These are phyloP conservation scores for Rhyacophila evoluta DNA, from an alignment of 2,888 invertebrate genomes.

Conservation along the genomic window DNA sequence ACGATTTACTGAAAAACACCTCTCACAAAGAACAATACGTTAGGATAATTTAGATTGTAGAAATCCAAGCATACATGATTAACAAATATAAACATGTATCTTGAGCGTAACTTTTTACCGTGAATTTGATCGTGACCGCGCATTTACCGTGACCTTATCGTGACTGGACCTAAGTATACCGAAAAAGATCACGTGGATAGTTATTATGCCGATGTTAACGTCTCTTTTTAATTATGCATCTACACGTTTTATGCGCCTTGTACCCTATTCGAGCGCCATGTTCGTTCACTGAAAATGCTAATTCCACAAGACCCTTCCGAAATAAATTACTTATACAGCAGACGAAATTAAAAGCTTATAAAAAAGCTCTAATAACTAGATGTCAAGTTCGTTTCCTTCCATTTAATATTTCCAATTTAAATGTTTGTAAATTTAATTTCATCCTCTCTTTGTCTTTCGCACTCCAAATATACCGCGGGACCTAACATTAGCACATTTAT, in stretches of 20 bases:
- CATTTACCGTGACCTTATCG: too few species aligned
- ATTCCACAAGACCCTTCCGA: background rate
- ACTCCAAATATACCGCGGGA: conserved; percentile 2
- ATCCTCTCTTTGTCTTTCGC: conserved; percentile 27
- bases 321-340: background rate
- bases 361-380: conserved; percentile 39
- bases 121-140: too few species aligned
- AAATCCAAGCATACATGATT: too few species aligned
- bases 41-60: too few species aligned
- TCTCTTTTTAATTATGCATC: too few species aligned
- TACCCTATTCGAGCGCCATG: background rate
- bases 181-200: too few species aligned
- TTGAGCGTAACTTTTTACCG: too few species aligned
- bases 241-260: background rate
- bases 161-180: too few species aligned
- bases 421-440: conserved; percentile 7
- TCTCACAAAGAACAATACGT: too few species aligned
- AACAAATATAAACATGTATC: too few species aligned
- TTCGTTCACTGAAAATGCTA: background rate
- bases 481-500: conserved; percentile 21
- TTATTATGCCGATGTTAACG: too few species aligned
- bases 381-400: conserved; percentile 38
- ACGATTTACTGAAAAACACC: too few species aligned
- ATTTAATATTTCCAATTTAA: conserved; percentile 39
- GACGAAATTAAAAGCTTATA: conserved; percentile 30